Evolutionary conservation across 2,797 vertebrate genomes (phyloP).

Genomic region (Siniperca obscura): DNA sequence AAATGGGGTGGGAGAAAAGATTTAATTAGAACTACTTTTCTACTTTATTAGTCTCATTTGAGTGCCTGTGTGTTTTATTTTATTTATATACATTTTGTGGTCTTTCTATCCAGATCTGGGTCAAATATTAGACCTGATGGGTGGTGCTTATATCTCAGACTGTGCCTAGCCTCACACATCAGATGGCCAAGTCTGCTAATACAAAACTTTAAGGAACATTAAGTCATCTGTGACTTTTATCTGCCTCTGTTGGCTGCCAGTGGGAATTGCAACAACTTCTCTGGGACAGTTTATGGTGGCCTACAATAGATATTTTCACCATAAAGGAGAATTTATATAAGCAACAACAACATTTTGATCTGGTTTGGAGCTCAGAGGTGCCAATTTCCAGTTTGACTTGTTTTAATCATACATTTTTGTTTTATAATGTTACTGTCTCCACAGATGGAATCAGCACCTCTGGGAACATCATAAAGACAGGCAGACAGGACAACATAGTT

Average conservation of each 20-base stretch:
- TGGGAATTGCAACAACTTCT: background rate
- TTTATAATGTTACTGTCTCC: conserved; percentile 31
- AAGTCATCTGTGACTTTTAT: conserved; percentile 23
- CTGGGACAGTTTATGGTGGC: background rate
- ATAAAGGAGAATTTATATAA: background rate
- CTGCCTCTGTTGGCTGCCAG: conserved; percentile 13
- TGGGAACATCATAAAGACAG: conserved; percentile 67
- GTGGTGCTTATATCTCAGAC: conserved; percentile 21
- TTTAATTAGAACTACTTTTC: background rate
- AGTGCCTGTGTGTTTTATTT: background rate
- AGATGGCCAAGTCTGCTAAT: conserved; percentile 31
- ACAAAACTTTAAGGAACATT: conserved; percentile 22
- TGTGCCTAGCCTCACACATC: conserved; percentile 34
- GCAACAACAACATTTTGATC: background rate
- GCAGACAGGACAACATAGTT: conserved; percentile 57
- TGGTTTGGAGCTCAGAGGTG: background rate
- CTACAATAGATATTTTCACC: background rate
- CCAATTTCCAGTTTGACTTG: accelerated
- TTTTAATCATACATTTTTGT: background rate
- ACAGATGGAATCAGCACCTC: conserved; percentile 80
- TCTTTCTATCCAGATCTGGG: conserved; percentile 33
- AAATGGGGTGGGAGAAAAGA: background rate
- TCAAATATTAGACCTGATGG: conserved; percentile 34
- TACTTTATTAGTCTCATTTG: background rate
- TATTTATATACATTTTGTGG: background rate